Evolutionary conservation across 2,113 vertebrate species (phyloP).

Genomic region (Mus spicilegus): DNA sequence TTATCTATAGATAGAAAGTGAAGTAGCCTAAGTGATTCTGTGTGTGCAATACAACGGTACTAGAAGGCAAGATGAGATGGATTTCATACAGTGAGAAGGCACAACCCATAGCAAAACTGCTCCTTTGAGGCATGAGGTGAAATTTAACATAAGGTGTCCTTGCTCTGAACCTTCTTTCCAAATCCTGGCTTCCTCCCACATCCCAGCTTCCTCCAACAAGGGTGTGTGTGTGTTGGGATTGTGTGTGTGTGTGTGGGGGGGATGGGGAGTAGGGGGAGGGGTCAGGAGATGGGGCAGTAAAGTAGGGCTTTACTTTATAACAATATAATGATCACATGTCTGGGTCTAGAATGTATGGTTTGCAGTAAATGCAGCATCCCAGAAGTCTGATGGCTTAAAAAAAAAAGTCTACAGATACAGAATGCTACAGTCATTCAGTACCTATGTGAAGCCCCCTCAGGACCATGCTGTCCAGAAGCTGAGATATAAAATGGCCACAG

Average conservation of each 20-base stretch:
- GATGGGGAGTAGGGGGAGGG: accelerated
- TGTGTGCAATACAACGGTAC: neutral
- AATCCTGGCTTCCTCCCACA: neutral
- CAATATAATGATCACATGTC: neutral
- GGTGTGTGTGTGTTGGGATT: no score
- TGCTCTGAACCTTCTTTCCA: neutral
- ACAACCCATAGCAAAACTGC: neutral
- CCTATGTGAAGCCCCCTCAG: accelerated
- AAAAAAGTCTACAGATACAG: neutral
- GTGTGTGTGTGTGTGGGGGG: no score
- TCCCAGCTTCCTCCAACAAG: neutral
- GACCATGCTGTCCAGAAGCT: neutral
- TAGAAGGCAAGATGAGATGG: neutral
- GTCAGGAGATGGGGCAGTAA: neutral
- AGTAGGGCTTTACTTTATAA: no score
- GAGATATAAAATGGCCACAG: neutral
- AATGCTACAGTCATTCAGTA: no score
- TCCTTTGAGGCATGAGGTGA: neutral
- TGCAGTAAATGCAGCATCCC: neutral
- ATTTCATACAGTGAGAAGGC: neutral
- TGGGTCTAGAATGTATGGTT: neutral
- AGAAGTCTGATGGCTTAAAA: neutral
- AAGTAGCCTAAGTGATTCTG: neutral
- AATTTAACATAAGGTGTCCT: accelerated
- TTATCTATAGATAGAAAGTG: neutral